Evolutionary conservation across 2,113 vertebrate genomes (phyloP), one percentile per base, ranked within the genome.

Genomic region (Saccopteryx bilineata): DNA sequence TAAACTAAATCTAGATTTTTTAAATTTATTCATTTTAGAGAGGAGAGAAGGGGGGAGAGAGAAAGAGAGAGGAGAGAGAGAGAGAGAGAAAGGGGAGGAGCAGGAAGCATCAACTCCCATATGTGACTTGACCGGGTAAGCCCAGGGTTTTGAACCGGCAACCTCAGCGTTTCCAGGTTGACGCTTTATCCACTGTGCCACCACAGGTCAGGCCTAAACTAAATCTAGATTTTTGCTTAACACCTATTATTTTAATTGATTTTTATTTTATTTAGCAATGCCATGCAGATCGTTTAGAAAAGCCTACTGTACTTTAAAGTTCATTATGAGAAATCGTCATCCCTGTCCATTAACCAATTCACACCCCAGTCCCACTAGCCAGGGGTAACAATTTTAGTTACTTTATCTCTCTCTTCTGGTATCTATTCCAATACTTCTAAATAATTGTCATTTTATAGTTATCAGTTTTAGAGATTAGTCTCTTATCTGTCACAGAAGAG

Each of bases 401-500:
- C 58, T 72, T 52, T 46, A 11, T 23, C 19, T 80, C 66, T 74
- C 28, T 46, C 26, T 48, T 10, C 78, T 28, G 24, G 26, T 5
- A 11, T 13, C 68, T 58, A 0, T 17, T 9, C 26, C 54, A 21
- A 4, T 8, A 23, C 61, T 46, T 60, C 72, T 48, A 80, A 90
- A 8, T 9, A 31, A 46, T 14, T 15, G 3, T 61, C 39, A 1
- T 26, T 28, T 75, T 33, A 33, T 74, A 1, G 31, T 7, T 54
- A 3, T 9, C 1, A n/a, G 19, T 12, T 31, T 54, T 33, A 33
- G 17, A 26, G 48, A 11, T 28, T 18, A 28, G 24, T 26, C 52
- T 61, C 1, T 26, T 31, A 4, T 0, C 6, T 3, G 0, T 26
- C 39, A 5, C 9, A 9, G 13, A 31, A 17, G 65, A 52, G 10